phyloP scores from a whole-genome alignment of 2,797 vertebrate species.

The Syngnathus rostellatus region DNA sequence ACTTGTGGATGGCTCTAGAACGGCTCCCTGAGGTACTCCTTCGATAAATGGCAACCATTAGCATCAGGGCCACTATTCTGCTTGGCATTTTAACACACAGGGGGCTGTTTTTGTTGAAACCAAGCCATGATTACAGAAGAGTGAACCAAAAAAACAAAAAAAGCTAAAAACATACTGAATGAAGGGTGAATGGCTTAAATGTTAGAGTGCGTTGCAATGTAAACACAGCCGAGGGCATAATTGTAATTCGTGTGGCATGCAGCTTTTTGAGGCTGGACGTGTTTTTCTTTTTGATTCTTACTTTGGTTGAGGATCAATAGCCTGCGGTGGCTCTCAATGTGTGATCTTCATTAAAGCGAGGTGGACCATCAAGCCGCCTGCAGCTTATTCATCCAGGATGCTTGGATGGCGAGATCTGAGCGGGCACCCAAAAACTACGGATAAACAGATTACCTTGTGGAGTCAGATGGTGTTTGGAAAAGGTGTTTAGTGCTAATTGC shows the following conservation, averaged over 20 bases:
- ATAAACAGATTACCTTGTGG: constrained; percentile 25
- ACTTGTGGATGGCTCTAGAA: not conserved
- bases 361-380: constrained; percentile 14
- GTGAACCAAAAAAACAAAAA: no score
- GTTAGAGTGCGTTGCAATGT: not conserved
- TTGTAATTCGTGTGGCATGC: no score
- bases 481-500: constrained; percentile 38
- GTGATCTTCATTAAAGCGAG: constrained; percentile 23
- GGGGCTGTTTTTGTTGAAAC: no score
- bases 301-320: constrained; percentile 11
- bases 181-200: no score
- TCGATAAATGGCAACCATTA: not conserved
- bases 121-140: no score
- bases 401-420: constrained; percentile 5
- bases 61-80: no score
- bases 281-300: not conserved
- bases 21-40: not conserved
- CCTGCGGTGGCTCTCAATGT: constrained; percentile 13
- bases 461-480: constrained; percentile 7
- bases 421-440: not conserved
- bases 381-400: constrained; percentile 7
- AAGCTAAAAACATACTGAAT: no score
- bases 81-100: no score
- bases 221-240: no score
- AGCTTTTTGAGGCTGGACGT: not conserved